Evolutionary conservation across 2,113 vertebrate species (phyloP).

Genomic region (Rhabdornis inornatus): DNA sequence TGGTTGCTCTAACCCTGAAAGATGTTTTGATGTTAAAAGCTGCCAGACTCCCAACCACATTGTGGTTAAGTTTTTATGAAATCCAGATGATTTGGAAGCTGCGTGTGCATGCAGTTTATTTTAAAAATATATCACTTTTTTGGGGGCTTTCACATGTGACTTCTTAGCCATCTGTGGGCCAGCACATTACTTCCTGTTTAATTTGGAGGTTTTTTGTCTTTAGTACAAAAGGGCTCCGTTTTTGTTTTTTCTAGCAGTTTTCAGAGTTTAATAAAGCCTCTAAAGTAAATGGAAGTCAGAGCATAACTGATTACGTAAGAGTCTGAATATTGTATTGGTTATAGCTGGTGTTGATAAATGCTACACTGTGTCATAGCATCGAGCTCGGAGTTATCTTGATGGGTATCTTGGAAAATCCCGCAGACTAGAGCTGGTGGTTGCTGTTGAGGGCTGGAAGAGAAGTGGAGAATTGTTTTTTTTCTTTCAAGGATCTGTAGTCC

Average conservation of each 20-base stretch:
- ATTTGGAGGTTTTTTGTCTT: constrained; percentile 62
- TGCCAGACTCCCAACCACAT: constrained; percentile 56
- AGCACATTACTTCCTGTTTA: constrained; percentile 71
- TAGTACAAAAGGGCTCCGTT: constrained; percentile 24
- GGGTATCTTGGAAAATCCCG: constrained; percentile 44
- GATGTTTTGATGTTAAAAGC: constrained; percentile 62
- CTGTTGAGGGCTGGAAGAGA: constrained; percentile 45
- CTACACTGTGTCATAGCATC: constrained; percentile 52
- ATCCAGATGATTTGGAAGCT: constrained; percentile 75
- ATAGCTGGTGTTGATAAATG: constrained; percentile 58
- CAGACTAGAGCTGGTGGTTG: constrained; percentile 50
- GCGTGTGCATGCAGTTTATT: constrained; percentile 51
- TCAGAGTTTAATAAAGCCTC: constrained; percentile 58
- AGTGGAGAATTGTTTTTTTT: constrained; percentile 56
- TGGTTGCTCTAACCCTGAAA: constrained; percentile 47
- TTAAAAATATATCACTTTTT: constrained; percentile 58
- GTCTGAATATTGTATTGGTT: constrained; percentile 64
- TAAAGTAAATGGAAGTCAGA: constrained; percentile 63
- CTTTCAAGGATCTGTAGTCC: constrained; percentile 49
- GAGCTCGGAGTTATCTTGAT: constrained; percentile 41
- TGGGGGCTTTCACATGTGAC: constrained; percentile 16
- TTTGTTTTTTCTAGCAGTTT: constrained; percentile 55
- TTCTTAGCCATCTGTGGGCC: constrained; percentile 64
- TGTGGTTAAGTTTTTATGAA: constrained; percentile 70
- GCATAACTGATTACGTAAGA: constrained; percentile 68